phyloP scores from a whole-genome alignment of 2,888 invertebrate genomes.

The Amphimallon solstitiale region DNA sequence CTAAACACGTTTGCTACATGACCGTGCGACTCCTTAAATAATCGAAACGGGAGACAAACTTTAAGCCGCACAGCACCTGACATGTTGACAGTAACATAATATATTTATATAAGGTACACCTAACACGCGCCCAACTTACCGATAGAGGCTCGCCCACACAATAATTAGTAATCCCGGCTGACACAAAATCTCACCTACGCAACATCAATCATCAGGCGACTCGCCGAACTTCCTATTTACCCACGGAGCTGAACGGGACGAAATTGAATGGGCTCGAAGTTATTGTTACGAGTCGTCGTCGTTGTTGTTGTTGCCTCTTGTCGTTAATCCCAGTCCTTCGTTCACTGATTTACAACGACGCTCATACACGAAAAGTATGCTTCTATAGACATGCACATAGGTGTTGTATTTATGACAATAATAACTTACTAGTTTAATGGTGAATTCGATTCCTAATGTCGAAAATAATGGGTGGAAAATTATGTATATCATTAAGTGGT shows the following conservation, averaged over 20 bases:
- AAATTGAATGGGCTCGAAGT: conserved; percentile 11
- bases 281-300: neutral
- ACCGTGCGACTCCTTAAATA: neutral
- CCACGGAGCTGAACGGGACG: neutral
- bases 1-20: no score
- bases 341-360: neutral
- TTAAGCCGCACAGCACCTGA: conserved; percentile 33
- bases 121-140: conserved; percentile 48
- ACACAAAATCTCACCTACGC: conserved; percentile 48
- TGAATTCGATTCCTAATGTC: no score
- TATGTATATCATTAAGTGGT: no score
- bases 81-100: conserved; percentile 39
- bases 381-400: neutral
- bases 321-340: neutral
- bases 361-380: neutral
- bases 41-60: conserved; percentile 33
- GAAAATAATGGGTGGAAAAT: no score
- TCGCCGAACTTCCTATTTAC: conserved; percentile 33
- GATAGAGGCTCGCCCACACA: conserved; percentile 49
- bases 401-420: no score
- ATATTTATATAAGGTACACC: conserved; percentile 42
- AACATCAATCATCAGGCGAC: conserved; percentile 39
- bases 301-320: neutral
- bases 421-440: no score
- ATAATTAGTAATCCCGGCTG: conserved; percentile 53